phyloP scores from a whole-genome alignment of 2,888 invertebrate genomes.

The Lucinisca nassula region DNA sequence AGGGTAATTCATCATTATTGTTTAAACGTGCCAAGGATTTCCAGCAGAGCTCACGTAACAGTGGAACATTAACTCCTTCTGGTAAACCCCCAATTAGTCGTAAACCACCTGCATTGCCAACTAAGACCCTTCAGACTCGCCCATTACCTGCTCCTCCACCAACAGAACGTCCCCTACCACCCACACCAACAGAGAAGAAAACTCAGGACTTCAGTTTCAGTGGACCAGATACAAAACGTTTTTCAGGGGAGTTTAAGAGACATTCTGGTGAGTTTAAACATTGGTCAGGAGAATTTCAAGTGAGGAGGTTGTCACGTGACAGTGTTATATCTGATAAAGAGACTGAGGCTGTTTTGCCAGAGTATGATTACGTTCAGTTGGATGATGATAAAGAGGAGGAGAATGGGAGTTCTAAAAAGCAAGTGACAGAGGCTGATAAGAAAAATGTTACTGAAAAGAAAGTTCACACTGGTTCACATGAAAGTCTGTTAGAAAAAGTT shows the following conservation, averaged over 20 bases:
- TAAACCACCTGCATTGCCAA: constrained; percentile 70
- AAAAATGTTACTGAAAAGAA: constrained; percentile 1
- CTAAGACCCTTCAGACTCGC: constrained; percentile 90
- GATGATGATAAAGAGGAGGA: constrained; percentile 89
- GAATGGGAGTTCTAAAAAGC: not conserved
- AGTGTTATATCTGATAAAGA: constrained; percentile 34
- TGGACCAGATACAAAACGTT: constrained; percentile 53
- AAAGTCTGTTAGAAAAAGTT: constrained; percentile 11
- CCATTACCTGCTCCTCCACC: constrained; percentile 87
- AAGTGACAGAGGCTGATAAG: not conserved
- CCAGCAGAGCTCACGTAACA: constrained; percentile 55
- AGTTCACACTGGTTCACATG: constrained; percentile 1
- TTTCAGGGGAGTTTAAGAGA: constrained; percentile 66
- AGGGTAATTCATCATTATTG: constrained; percentile 87
- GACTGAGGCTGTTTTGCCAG: constrained; percentile 92
- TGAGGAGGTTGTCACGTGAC: constrained; percentile 69
- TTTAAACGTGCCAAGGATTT: constrained; percentile 81
- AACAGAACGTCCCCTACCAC: constrained; percentile 76
- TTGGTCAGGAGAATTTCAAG: constrained; percentile 67
- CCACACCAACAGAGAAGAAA: constrained; percentile 74
- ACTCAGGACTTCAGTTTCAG: constrained; percentile 51
- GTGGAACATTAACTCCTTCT: constrained; percentile 43
- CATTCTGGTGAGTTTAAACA: constrained; percentile 71
- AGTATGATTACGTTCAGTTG: constrained; percentile 96
- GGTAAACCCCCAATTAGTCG: constrained; percentile 75